phyloP scores from a whole-genome alignment of 1,140 invertebrate species.

The Cyclina sinensis region DNA sequence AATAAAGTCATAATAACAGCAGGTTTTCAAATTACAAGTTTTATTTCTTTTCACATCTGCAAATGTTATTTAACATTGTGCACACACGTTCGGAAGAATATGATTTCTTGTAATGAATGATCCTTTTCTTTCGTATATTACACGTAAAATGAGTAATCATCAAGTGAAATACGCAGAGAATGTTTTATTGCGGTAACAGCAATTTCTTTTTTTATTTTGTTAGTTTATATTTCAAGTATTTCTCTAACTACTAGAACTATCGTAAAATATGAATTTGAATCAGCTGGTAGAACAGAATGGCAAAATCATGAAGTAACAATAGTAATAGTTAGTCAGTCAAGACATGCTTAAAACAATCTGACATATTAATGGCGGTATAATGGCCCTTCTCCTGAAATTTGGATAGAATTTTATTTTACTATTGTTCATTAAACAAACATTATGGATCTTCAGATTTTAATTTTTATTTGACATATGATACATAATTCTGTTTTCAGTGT shows the following conservation, averaged over 20 bases:
- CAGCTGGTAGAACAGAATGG: conserved; percentile 45
- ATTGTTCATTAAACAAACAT: conserved; percentile 63
- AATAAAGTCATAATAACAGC: conserved; percentile 61
- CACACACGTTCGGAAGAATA: conserved; percentile 45
- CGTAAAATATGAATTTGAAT: conserved; percentile 59
- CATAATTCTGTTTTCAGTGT: no score
- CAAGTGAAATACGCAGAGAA: not conserved
- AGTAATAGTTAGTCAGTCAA: not conserved
- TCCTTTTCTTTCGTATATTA: conserved; percentile 13
- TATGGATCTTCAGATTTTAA: not conserved
- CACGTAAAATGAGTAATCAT: conserved; percentile 38
- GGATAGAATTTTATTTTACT: conserved; percentile 48
- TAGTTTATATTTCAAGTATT: conserved; percentile 23
- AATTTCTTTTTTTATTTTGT: conserved; percentile 32
- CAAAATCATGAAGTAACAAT: conserved; percentile 41
- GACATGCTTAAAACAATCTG: conserved; percentile 53
- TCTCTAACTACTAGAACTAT: conserved; percentile 15
- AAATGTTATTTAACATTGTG: conserved; percentile 57
- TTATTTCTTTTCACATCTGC: conserved; percentile 61
- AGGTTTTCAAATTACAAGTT: conserved; percentile 69
- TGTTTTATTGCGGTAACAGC: conserved; percentile 23
- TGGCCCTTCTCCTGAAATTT: conserved; percentile 40
- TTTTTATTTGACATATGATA: conserved; percentile 21
- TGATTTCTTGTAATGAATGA: conserved; percentile 41
- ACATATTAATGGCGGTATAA: conserved; percentile 59